Conservation (phyloP, 2,113 vertebrate species). For the Sinocyclocheilus anophthalmus region DNA sequence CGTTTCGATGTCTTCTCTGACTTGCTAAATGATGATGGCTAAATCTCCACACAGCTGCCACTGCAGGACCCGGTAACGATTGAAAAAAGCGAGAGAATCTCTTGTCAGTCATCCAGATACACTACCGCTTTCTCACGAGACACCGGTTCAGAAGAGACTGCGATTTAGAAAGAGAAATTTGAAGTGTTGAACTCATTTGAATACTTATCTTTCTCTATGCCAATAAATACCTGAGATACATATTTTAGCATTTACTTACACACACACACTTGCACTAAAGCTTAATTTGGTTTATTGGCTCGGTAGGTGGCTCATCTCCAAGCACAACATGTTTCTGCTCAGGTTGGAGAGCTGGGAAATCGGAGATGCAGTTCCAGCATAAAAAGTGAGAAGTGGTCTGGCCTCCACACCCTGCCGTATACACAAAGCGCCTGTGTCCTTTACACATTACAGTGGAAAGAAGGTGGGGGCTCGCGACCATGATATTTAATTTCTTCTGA, state of each 20-base stretch:
- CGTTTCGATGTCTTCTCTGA: conserved; percentile 68
- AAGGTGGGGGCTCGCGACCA: conserved; percentile 18
- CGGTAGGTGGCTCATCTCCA: conserved; percentile 57
- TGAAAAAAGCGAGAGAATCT: conserved; percentile 49
- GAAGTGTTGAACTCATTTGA: not conserved
- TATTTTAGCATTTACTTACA: not conserved
- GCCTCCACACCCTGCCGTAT: conserved; percentile 23
- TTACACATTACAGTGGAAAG: conserved; percentile 49
- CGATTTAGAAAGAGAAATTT: not conserved
- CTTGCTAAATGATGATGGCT: conserved; percentile 76
- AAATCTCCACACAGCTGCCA: conserved; percentile 74
- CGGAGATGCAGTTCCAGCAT: conserved; percentile 53
- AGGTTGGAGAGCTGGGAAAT: conserved; percentile 52
- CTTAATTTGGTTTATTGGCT: conserved; percentile 60
- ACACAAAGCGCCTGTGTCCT: conserved; percentile 56
- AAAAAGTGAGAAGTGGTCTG: conserved; percentile 58
- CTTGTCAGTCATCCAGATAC: conserved; percentile 25
- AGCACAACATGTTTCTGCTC: conserved; percentile 57
- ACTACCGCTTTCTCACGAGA: conserved; percentile 34
- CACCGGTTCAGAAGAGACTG: conserved; percentile 17
- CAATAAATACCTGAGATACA: conserved; percentile 14
- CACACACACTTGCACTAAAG: conserved; percentile 9
- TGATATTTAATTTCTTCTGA: conserved; percentile 38
- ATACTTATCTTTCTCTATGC: not conserved
- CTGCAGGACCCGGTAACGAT: conserved; percentile 61